phyloP scores from a whole-genome alignment of 2,113 vertebrate genomes.

The Capricornis sumatraensis region DNA sequence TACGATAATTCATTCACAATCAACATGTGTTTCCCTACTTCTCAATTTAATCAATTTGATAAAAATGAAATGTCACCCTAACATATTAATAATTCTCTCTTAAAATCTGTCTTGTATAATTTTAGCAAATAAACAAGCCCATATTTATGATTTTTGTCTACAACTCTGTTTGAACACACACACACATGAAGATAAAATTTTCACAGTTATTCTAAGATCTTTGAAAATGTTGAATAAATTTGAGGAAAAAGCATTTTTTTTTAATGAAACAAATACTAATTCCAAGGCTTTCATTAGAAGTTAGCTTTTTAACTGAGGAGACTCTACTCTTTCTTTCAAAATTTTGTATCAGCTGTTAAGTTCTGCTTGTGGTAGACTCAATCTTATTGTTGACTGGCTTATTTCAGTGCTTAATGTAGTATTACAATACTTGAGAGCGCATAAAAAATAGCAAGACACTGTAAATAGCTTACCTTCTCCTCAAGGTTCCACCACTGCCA shows the following conservation, averaged over 20 bases:
- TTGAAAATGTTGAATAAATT: neutral
- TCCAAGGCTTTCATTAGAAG: neutral
- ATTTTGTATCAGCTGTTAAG: neutral
- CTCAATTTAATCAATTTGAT: neutral
- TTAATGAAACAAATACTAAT: neutral
- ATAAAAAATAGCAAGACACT: neutral
- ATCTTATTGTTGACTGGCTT: neutral
- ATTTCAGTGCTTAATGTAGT: neutral
- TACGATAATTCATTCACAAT: neutral
- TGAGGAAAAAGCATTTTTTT: neutral
- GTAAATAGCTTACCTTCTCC: neutral
- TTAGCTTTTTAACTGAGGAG: neutral
- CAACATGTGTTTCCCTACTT: neutral
- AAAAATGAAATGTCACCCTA: neutral
- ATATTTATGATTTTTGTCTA: neutral
- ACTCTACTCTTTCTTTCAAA: slow-evolving; percentile 18
- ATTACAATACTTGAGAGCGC: neutral
- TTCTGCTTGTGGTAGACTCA: neutral
- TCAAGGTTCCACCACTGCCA: neutral
- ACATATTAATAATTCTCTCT: neutral
- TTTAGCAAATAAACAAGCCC: neutral
- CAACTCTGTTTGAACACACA: neutral
- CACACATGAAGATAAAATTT: neutral
- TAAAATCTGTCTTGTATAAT: neutral
- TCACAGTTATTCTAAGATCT: neutral